A percentile compares a stretch with the other conserved stretches of the same genome.
Conservation (phyloP, 2,888 invertebrate genomes). For the Scaptomyza cyrtandrae region DNA sequence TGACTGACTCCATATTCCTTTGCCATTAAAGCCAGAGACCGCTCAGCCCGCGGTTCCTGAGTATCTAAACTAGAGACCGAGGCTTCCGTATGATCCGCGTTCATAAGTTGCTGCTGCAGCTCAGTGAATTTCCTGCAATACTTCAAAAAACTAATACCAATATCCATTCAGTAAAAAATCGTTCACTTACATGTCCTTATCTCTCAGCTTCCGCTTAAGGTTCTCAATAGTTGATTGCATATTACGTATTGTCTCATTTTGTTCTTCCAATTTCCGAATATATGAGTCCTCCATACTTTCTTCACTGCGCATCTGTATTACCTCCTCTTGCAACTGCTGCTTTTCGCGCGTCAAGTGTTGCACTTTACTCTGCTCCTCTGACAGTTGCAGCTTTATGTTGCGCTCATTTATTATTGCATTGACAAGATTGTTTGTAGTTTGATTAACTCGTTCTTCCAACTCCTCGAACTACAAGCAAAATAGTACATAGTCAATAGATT, state of each 20-base stretch:
- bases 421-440: conserved; percentile 68
- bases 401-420: conserved; percentile 66
- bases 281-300: conserved; percentile 41
- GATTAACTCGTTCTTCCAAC: conserved; percentile 46
- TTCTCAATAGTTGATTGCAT: conserved; percentile 30
- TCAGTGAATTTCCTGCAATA: conserved; percentile 21
- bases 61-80: no score
- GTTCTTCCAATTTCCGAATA: conserved; percentile 41
- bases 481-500: not conserved
- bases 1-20: not conserved
- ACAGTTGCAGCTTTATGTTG: conserved; percentile 56
- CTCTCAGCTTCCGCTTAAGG: conserved; percentile 2
- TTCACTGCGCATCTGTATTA: conserved; percentile 43
- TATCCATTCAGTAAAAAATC: not conserved
- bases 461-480: conserved; percentile 41
- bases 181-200: conserved; percentile 20
- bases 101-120: not conserved
- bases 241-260: conserved; percentile 32
- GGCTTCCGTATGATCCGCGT: not conserved
- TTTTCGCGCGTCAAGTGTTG: conserved; percentile 37
- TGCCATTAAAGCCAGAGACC: not conserved
- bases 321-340: conserved; percentile 64
- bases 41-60: not conserved
- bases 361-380: conserved; percentile 58
- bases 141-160: conserved; percentile 3